These are phyloP conservation scores for Pseudanteris insignis DNA, from an alignment of 2,888 invertebrate genomes.

Conservation along the genomic window DNA sequence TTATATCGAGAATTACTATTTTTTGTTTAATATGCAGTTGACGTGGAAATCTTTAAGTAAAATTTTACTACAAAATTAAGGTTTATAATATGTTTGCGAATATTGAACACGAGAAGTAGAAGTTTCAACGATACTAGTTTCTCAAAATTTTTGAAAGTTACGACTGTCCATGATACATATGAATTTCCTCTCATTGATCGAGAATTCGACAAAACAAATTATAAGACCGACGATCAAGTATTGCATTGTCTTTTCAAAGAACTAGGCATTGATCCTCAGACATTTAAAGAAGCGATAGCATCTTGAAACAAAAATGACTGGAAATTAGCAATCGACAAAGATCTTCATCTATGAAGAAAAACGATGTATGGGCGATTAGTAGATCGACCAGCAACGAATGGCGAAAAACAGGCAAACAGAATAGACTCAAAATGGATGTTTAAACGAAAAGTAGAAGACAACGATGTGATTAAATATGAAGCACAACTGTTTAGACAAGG, in stretches of 20 bases:
- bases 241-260: neutral
- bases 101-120: neutral
- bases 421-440: slow-evolving; percentile 10
- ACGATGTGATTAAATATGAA: neutral
- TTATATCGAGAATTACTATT: too few species aligned
- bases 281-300: neutral
- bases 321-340: neutral
- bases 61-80: neutral
- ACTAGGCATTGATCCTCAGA: neutral
- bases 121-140: neutral
- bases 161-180: neutral
- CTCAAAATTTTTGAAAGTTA: neutral
- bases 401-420: neutral
- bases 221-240: neutral
- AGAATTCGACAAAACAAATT: neutral
- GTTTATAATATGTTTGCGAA: neutral
- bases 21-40: too few species aligned
- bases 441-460: neutral
- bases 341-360: slow-evolving; percentile 7
- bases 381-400: neutral
- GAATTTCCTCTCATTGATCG: neutral
- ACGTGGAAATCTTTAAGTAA: too few species aligned
- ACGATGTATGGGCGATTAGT: slow-evolving; percentile 1
- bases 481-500: neutral
- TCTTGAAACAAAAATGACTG: neutral